phyloP scores from a whole-genome alignment of 2,888 invertebrate species.

The Geophilus truncorum region DNA sequence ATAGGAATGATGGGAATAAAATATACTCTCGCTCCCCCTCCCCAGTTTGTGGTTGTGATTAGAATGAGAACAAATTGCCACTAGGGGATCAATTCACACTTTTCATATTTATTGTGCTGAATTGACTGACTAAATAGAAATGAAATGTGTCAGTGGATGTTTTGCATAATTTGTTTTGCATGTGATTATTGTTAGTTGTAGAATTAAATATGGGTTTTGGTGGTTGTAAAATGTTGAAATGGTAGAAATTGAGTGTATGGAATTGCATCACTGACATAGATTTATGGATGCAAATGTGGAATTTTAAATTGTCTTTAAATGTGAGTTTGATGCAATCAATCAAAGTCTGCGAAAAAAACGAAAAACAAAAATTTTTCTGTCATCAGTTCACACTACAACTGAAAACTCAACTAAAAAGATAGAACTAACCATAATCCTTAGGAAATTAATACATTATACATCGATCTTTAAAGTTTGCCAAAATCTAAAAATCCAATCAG shows the following conservation, averaged over 20 bases:
- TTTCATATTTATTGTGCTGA: background rate
- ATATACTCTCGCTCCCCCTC: background rate
- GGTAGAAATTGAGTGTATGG: background rate
- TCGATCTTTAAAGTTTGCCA: no score
- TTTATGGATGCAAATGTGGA: background rate
- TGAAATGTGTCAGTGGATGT: background rate
- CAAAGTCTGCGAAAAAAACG: no score
- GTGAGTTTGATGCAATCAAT: background rate
- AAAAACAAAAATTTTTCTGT: no score
- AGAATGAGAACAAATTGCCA: conserved; percentile 14
- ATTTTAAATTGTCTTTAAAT: background rate
- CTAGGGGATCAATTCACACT: background rate
- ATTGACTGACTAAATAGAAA: background rate
- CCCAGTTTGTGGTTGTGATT: background rate
- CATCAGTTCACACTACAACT: no score
- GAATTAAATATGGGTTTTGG: no score
- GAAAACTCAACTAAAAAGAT: no score
- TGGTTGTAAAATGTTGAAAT: background rate
- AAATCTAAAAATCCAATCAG: no score
- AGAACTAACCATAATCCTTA: no score
- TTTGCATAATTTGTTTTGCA: background rate
- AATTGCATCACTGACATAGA: background rate
- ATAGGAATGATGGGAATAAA: conserved; percentile 20
- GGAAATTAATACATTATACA: no score
- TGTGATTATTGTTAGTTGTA: no score